Base-by-base conservation (phyloP, 2,113 vertebrate species). In the Hemicordylus capensis region DNA sequence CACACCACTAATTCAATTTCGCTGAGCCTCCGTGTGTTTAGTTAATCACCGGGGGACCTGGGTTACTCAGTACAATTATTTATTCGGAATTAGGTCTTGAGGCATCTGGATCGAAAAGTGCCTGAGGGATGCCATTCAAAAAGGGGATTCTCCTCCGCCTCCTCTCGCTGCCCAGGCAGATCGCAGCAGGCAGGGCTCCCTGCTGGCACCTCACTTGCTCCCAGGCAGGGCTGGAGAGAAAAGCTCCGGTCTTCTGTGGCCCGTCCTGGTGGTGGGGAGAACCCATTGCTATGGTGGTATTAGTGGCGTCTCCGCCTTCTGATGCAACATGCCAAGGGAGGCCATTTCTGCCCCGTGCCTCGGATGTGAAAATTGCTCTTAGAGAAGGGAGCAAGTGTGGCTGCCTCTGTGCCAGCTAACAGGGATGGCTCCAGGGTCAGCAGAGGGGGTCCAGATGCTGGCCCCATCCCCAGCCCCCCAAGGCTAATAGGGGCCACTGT, bases 1-100 rank as follows among this genome's bases (percentile, higher is more conserved):
- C 94, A 92, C 90, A 51, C 80, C 94, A 95, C 95, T 96, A 96
- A 97, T 97, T 96, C 96, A 96, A 96, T 96, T 97, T 95, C 94
- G 84, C 94, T 89, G 87, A 90, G 94, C 92, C 94, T 96, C 72
- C 20, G 95, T 93, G 91, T 96, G 96, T 96, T 97, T 96, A 96
- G 96, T 96, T 96, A 96, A 96, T 96, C 96, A 95, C 94, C 87
- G 89, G 94, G 95, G 95, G 96, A 96, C 94, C 92, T 4, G 89
- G 94, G 95, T 93, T 92, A 93, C 96, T 95, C 94, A 76, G 95
- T 93, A 94, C 94, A 94, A 96, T 97, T 95, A 97, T 97, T 97
- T 97, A 96, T 96, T 97, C 82, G 85, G 96, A 97, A 97, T 97
- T 96, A 95, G 96, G 95, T 96, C 95, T 95, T 0, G 87, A 95